phyloP scores from a whole-genome alignment of 2,888 invertebrate species.

The Lycia hirtaria region DNA sequence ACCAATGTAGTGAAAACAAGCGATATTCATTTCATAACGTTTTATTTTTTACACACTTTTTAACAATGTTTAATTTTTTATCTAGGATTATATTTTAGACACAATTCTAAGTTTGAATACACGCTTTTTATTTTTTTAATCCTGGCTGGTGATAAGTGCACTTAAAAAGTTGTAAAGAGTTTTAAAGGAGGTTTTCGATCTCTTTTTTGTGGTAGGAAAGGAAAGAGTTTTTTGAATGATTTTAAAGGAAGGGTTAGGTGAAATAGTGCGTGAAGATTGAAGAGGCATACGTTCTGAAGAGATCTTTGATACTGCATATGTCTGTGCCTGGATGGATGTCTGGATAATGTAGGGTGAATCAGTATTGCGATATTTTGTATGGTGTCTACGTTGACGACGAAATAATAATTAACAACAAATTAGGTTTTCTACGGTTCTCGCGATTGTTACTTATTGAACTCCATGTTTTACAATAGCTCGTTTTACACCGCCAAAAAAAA shows the following conservation, averaged over 20 bases:
- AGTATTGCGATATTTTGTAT: slow-evolving; percentile 51
- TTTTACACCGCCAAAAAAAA: too few relatives aligned
- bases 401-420: too few relatives aligned
- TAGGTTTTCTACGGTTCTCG: too few relatives aligned
- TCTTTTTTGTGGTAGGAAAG: slow-evolving; percentile 16
- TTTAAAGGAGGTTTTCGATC: slow-evolving; percentile 3
- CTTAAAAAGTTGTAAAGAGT: slow-evolving; percentile 31
- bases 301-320: slow-evolving; percentile 42
- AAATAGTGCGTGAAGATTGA: slow-evolving; percentile 63
- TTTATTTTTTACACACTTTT: slow-evolving; percentile 37
- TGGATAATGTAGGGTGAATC: slow-evolving; percentile 36
- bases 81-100: slow-evolving; percentile 33
- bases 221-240: neutral
- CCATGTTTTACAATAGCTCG: too few relatives aligned
- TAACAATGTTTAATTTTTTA: slow-evolving; percentile 41
- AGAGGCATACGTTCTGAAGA: slow-evolving; percentile 58
- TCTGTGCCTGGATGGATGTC: slow-evolving; percentile 31
- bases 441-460: too few relatives aligned
- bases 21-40: slow-evolving; percentile 50
- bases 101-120: slow-evolving; percentile 40
- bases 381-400: slow-evolving; percentile 27
- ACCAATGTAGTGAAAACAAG: slow-evolving; percentile 61
- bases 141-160: slow-evolving; percentile 32
- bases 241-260: slow-evolving; percentile 49
- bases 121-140: slow-evolving; percentile 36